Conservation (phyloP, 2,888 invertebrate genomes). For the Danaus chrysippus region DNA sequence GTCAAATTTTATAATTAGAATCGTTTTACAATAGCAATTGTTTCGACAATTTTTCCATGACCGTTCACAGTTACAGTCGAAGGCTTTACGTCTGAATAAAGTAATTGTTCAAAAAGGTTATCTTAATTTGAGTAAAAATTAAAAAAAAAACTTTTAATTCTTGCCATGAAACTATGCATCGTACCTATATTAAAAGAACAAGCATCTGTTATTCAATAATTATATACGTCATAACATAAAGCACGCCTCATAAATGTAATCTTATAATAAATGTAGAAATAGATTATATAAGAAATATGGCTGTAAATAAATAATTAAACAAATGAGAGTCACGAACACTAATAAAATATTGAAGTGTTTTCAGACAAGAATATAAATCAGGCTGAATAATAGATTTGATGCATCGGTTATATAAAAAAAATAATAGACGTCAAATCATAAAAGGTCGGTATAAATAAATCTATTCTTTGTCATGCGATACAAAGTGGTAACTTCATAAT, state of each 20-base stretch:
- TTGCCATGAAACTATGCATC: too few relatives aligned
- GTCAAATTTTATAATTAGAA: background rate
- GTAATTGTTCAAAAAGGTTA: constrained; percentile 1
- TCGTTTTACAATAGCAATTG: constrained; percentile 19
- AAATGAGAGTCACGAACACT: too few relatives aligned
- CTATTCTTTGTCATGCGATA: background rate
- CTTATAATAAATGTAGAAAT: too few relatives aligned
- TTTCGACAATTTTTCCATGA: constrained; percentile 20
- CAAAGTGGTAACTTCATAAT: constrained; percentile 2
- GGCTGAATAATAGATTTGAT: background rate
- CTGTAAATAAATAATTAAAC: too few relatives aligned
- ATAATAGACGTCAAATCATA: background rate
- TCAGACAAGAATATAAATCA: too few relatives aligned
- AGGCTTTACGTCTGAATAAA: constrained; percentile 3
- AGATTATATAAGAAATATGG: too few relatives aligned
- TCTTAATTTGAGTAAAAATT: background rate
- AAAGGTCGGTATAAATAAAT: constrained; percentile 2
- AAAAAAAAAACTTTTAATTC: background rate
- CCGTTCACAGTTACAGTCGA: constrained; percentile 9
- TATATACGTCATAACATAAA: too few relatives aligned
- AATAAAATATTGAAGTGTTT: too few relatives aligned
- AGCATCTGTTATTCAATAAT: too few relatives aligned
- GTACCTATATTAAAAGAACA: too few relatives aligned
- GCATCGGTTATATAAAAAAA: background rate
- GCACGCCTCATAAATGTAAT: too few relatives aligned